These are phyloP conservation scores for Subanguina moxae DNA, from an alignment of 1,140 invertebrate genomes.

Conservation along the genomic window DNA sequence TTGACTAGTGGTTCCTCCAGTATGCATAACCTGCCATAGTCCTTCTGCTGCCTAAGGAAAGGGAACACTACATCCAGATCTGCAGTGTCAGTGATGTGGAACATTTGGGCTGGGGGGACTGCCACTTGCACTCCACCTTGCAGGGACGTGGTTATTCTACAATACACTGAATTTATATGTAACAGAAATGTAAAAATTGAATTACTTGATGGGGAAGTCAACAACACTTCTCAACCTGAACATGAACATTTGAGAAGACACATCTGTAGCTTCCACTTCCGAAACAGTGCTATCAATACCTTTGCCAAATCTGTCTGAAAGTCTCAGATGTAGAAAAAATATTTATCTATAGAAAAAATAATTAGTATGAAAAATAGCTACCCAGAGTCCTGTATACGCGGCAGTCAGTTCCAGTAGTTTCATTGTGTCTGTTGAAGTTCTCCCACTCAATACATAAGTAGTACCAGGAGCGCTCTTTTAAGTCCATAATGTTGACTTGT, in stretches of 20 bases:
- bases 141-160: conserved; percentile 33
- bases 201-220: conserved; percentile 43
- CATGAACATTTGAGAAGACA: conserved; percentile 43
- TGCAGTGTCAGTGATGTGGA: conserved; percentile 28
- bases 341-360: neutral
- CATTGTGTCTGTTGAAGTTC: conserved; percentile 48
- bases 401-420: conserved; percentile 48
- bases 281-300: conserved; percentile 34
- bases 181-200: neutral
- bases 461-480: conserved; percentile 39
- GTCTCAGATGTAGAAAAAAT: neutral
- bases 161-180: conserved; percentile 15
- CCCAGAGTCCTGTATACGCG: conserved; percentile 41
- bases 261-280: conserved; percentile 41
- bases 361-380: neutral
- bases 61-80: conserved; percentile 47
- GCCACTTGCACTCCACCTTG: conserved; percentile 37
- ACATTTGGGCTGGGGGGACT: conserved; percentile 40
- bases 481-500: conserved; percentile 36
- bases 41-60: conserved; percentile 37
- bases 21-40: conserved; percentile 42
- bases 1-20: conserved; percentile 40
- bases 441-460: conserved; percentile 48
- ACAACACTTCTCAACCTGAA: conserved; percentile 25
- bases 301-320: conserved; percentile 29